Conservation (phyloP, 2,113 vertebrate species). For the Peromyscus maniculatus region DNA sequence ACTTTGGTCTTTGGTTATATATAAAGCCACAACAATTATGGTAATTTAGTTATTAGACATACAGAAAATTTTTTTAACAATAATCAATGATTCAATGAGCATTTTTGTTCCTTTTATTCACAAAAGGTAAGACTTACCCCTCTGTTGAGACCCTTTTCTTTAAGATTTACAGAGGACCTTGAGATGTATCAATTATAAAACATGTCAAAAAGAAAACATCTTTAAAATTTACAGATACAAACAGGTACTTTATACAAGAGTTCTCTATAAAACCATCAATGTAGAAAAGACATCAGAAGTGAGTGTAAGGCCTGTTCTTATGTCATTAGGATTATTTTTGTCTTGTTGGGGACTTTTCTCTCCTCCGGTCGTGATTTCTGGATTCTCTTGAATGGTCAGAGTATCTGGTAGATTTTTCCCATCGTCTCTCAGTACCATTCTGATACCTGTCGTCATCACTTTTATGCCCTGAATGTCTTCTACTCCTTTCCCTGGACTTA, state of each 20-base stretch:
- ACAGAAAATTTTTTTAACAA: constrained; percentile 58
- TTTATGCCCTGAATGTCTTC: constrained; percentile 79
- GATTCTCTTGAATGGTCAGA: constrained; percentile 86
- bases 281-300: constrained; percentile 78
- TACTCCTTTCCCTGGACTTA: constrained; percentile 86
- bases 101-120: constrained; percentile 86
- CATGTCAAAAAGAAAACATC: constrained; percentile 82
- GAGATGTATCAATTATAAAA: constrained; percentile 81
- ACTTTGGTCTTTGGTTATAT: constrained; percentile 57
- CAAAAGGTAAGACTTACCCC: constrained; percentile 85
- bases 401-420: constrained; percentile 82
- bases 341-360: constrained; percentile 87
- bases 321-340: constrained; percentile 81
- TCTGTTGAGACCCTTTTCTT: constrained; percentile 65
- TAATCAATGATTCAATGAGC: constrained; percentile 66
- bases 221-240: constrained; percentile 87
- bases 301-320: constrained; percentile 54
- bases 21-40: constrained; percentile 23
- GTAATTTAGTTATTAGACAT: constrained; percentile 23
- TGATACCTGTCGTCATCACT: constrained; percentile 81
- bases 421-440: constrained; percentile 85
- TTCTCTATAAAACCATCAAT: constrained; percentile 75
- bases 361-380: constrained; percentile 81
- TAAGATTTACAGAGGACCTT: constrained; percentile 77
- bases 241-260: constrained; percentile 86